Evolutionary conservation across 2,797 vertebrate genomes (phyloP), one percentile per base, ranked within the genome.

Genomic region (Sparus aurata): DNA sequence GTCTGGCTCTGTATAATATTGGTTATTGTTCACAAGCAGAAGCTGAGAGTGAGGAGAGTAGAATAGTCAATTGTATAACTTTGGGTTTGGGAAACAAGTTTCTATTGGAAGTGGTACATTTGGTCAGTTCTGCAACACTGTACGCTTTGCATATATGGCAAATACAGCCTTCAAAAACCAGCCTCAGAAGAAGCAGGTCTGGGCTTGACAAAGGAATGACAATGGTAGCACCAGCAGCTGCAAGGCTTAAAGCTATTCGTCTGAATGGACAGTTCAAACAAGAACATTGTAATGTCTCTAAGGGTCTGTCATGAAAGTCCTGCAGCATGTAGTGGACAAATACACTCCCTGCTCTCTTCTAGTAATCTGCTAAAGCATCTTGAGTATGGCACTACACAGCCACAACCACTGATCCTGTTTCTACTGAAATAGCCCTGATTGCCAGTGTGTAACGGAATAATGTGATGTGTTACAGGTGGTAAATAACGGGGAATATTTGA

Each of bases 201-300:
- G 41, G 75, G 80, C 89, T 63, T 55, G 79, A 86, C 71, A 80
- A n/a, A 85, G 60, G 82, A 87, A 87, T 84, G 61, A 34, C 49
- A 67, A 38, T 22, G 55, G 67, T 25, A 72, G 69, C 80, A 85
- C 41, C 63, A 60, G 63, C n/a, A 63, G 62, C 63, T 53, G 41
- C 12, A 73, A 73, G 65, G 23, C 18, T 34, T 53, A 25, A 20
- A 63, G 53, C n/a, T 46, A 46, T 69, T 34, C 23, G 16, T 66
- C 41, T 82, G 34, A 60, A 66, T 22, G 38, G 47, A 76, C 30
- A 23, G 20, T 52, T 0, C 54, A n/a, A 41, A 70, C 50, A 64
- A 60, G 43, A 67, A 50, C 65, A 38, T 54, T 66, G 23, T 22
- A n/a, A 58, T 52, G 41, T 41, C 8, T 83, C 59, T 46, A 65